phyloP scores from a whole-genome alignment of 2,113 vertebrate genomes.

The Sapajus apella region DNA sequence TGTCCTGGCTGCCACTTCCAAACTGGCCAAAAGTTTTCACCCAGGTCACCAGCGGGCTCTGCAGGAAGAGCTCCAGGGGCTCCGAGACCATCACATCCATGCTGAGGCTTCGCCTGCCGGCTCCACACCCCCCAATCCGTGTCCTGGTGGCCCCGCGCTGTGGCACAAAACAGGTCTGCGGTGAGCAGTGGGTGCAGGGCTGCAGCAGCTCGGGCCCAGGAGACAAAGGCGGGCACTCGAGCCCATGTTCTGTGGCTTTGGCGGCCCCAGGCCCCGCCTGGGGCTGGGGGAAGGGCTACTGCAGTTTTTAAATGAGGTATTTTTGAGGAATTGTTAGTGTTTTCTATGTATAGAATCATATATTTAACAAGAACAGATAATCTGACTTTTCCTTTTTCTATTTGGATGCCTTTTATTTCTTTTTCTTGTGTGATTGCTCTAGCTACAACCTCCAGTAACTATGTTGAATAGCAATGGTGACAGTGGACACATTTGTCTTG shows the following conservation, averaged over 20 bases:
- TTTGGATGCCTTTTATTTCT: too few species aligned
- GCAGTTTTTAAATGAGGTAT: too few species aligned
- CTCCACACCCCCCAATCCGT: neutral
- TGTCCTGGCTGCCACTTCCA: constrained; percentile 83
- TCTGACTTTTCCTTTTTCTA: too few species aligned
- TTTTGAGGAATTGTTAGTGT: too few species aligned
- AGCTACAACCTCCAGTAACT: too few species aligned
- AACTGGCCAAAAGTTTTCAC: constrained; percentile 90
- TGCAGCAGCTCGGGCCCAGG: constrained; percentile 70
- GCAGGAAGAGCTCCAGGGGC: constrained; percentile 90
- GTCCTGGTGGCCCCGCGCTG: neutral
- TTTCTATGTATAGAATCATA: too few species aligned
- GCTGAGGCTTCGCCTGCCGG: constrained; percentile 57
- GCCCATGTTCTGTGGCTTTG: constrained; percentile 79
- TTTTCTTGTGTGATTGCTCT: too few species aligned
- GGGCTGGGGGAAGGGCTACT: constrained; percentile 68
- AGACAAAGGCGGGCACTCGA: constrained; percentile 83
- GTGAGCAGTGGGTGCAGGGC: constrained; percentile 33
- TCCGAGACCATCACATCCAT: constrained; percentile 92
- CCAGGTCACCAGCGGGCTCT: constrained; percentile 91
- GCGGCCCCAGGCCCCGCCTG: constrained; percentile 75
- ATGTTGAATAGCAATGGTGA: too few species aligned
- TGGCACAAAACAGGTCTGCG: constrained; percentile 30
- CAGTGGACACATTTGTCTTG: too few species aligned
- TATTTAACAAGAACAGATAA: too few species aligned